Base-by-base conservation (phyloP, 2,797 vertebrate species). In the Cephalopachus bancanus region DNA sequence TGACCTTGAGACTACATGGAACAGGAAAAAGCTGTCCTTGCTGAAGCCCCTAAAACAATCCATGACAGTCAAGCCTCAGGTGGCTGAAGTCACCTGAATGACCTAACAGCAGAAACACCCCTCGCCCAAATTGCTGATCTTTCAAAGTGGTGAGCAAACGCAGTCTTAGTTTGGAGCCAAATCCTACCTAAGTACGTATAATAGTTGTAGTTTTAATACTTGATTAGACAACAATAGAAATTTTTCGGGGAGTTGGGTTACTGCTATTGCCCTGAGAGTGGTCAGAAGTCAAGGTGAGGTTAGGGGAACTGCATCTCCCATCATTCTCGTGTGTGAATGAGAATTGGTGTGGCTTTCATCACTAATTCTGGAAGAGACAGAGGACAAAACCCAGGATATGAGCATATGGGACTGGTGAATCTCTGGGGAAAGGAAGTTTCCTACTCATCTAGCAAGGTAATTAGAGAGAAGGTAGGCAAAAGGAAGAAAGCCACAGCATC, bases 81-180 rank as follows among this genome's bases (percentile, higher is more conserved):
- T 14, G 62, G 8, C 1, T 1, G 10, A 10, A 55, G 20, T 49
- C n/a, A 64, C 3, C 1, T 8, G 6, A 59, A 12, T 1, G 5
- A 10, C 4, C 17, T 4, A 6, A 28, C 44, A 83, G 22, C 28
- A 64, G 62, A 49, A 22, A 10, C 1, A 15, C 17, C 44, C 11
- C 16, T 3, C 37, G 5, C 11, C 16, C 11, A 57, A 30, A 53
- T 0, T 3, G 20, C 15, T 3, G 17, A 64, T 15, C 28, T 10
- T 22, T 1, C 67, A 33, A 81, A 15, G 53, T n/a, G 14, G 19
- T 6, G 12, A 74, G 0, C 10, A 51, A 37, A 15, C 28, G 1
- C 3, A 67, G 5, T 87, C 15, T 11, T 30, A 33, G 8, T 51
- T 81, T 60, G 60, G 15, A 67, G 19, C 22, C 49, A 20, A 19